Conservation (phyloP, 30 jellyfish, hydroid and myxozoan species). For the Aurelia aurita complex sp. Pacific region DNA sequence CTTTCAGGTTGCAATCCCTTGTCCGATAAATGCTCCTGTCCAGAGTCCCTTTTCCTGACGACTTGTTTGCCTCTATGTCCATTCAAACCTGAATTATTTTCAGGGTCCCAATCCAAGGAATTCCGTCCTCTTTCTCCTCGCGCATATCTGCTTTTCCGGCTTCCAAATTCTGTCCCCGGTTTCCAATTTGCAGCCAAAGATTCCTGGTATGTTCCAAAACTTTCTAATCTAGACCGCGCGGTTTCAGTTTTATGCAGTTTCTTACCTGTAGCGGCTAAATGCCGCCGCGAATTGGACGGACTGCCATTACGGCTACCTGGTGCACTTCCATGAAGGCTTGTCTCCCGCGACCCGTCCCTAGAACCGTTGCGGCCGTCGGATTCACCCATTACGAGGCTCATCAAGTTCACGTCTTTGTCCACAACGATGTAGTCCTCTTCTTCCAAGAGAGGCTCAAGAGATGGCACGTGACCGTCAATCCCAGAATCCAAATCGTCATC, state of each 20-base stretch:
- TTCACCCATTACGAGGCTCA: slow-evolving; percentile 32
- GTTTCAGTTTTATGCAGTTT: not conserved
- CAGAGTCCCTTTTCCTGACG: too few relatives aligned
- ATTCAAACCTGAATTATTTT: too few relatives aligned
- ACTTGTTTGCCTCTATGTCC: too few relatives aligned
- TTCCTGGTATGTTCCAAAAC: slow-evolving; percentile 55
- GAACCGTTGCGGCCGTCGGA: not conserved
- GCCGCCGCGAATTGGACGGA: slow-evolving; percentile 27
- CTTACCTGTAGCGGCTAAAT: not conserved
- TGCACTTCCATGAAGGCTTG: not conserved
- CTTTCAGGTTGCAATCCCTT: too few relatives aligned
- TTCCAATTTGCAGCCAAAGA: slow-evolving; percentile 71
- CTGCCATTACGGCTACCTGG: slow-evolving; percentile 26
- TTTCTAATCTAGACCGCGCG: slow-evolving; percentile 22
- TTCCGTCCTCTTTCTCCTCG: slow-evolving; percentile 16
- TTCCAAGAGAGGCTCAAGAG: slow-evolving; percentile 77
- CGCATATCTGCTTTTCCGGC: too few relatives aligned
- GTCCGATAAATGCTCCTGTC: too few relatives aligned
- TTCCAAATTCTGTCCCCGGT: slow-evolving; percentile 30
- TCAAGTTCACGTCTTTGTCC: slow-evolving; percentile 58
- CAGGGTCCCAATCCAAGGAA: too few relatives aligned
- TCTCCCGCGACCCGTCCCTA: slow-evolving; percentile 7
- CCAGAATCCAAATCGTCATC: slow-evolving; percentile 97
- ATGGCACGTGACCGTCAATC: slow-evolving; percentile 79
- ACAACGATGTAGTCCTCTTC: slow-evolving; percentile 84